Evolutionary conservation across 2,113 vertebrate genomes (phyloP).

Genomic region (Parotia lawesii): DNA sequence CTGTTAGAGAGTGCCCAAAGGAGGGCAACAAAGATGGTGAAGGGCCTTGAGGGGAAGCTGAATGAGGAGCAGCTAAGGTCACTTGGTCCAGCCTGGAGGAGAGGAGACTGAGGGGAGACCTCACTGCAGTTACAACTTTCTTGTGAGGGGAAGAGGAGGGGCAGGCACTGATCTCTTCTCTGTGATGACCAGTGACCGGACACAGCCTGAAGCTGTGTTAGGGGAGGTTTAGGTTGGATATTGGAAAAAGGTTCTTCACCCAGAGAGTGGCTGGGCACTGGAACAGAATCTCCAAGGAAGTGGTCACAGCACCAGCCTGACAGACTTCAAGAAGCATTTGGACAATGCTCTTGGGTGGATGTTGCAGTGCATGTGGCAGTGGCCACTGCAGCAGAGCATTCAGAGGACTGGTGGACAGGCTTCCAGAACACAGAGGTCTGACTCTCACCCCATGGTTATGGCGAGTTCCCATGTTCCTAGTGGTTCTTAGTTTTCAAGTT

Average conservation of each 20-base stretch:
- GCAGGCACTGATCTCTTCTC: background rate
- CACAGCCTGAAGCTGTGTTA: background rate
- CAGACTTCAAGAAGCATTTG: background rate
- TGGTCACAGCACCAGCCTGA: background rate
- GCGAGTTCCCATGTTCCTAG: too few relatives aligned
- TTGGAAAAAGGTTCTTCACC: rapidly evolving
- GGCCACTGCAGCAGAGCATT: too few relatives aligned
- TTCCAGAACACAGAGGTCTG: too few relatives aligned
- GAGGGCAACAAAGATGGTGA: background rate
- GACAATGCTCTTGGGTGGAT: background rate
- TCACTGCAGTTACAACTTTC: background rate
- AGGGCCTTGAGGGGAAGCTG: background rate
- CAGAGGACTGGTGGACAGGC: too few relatives aligned
- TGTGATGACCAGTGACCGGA: background rate
- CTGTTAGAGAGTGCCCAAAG: background rate
- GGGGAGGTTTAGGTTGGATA: too few relatives aligned
- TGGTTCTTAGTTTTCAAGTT: too few relatives aligned
- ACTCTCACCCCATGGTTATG: too few relatives aligned
- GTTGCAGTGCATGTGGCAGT: too few relatives aligned
- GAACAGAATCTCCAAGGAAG: background rate
- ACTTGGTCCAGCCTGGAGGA: background rate
- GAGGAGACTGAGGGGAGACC: background rate
- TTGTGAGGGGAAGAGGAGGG: background rate
- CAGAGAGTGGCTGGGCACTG: background rate
- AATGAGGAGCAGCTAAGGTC: background rate